These are phyloP conservation scores for Plecturocebus donacophilus DNA, from an alignment of 2,113 vertebrate species.

Conservation along the genomic window DNA sequence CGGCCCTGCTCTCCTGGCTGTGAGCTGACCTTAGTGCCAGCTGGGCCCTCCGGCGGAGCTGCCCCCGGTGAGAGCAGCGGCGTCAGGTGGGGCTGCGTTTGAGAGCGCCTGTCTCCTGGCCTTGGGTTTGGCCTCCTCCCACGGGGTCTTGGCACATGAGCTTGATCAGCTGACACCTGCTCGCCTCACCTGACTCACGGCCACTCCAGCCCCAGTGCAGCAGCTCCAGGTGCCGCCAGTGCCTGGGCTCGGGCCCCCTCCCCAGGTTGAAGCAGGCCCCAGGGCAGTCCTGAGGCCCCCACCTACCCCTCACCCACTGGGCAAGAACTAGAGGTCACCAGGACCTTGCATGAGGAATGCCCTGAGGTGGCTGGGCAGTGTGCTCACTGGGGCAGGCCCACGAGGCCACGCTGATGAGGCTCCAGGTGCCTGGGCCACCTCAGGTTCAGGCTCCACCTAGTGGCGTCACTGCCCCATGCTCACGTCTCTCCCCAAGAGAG, in stretches of 20 bases:
- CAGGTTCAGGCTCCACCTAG: background rate
- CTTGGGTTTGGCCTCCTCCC: background rate
- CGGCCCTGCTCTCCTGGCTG: background rate
- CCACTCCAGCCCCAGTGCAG: background rate
- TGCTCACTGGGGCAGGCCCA: background rate
- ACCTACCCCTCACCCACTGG: background rate
- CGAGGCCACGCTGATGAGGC: background rate
- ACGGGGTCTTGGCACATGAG: no score
- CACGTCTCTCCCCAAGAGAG: background rate
- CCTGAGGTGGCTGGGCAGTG: background rate
- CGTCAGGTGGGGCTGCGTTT: background rate
- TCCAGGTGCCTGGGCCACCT: background rate
- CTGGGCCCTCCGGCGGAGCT: background rate
- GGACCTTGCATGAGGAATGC: background rate
- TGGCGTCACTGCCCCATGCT: rapidly evolving
- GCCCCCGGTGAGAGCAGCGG: background rate
- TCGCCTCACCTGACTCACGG: no score
- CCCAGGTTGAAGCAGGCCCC: background rate
- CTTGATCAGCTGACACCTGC: no score
- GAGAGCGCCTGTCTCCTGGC: background rate
- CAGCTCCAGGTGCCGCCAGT: background rate
- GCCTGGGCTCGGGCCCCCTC: background rate
- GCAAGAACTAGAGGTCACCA: background rate
- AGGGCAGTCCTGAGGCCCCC: background rate
- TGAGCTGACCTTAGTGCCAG: background rate